Evolutionary conservation across 1,140 invertebrate species (phyloP).

Genomic region (Aphaenogaster rudis): DNA sequence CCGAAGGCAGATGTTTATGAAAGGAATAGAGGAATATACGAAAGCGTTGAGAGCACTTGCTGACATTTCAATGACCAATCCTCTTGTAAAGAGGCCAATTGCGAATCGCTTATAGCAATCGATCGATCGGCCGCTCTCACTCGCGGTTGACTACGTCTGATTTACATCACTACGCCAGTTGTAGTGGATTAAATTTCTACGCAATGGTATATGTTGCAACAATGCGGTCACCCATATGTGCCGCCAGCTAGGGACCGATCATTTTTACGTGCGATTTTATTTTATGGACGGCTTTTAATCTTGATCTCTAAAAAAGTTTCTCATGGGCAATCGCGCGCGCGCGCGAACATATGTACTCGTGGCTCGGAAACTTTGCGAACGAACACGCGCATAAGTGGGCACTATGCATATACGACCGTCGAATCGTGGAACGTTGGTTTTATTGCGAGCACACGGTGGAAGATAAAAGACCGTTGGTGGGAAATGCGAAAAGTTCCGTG

Average conservation of each 20-base stretch:
- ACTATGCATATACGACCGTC: conserved; percentile 7
- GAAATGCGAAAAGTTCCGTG: conserved; percentile 73
- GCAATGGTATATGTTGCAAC: background rate
- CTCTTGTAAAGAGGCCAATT: conserved; percentile 41
- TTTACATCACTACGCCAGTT: conserved; percentile 2
- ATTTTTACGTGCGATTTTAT: conserved; percentile 10
- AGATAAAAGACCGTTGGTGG: conserved; percentile 59
- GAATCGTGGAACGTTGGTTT: conserved; percentile 56
- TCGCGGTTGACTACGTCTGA: conserved; percentile 3
- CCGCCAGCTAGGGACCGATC: background rate
- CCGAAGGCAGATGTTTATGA: background rate
- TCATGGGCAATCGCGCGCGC: too few relatives aligned
- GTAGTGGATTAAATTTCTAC: conserved; percentile 39
- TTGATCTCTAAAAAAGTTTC: conserved; percentile 13
- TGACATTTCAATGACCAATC: conserved; percentile 44
- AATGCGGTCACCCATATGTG: background rate
- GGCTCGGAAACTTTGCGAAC: conserved; percentile 37
- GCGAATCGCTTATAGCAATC: conserved; percentile 14
- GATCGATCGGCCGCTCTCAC: background rate
- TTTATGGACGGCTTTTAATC: background rate
- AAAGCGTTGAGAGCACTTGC: background rate
- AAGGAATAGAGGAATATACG: background rate
- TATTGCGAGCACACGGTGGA: conserved; percentile 60
- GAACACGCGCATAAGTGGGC: background rate
- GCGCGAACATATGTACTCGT: background rate